Base-by-base conservation (phyloP, 1,140 invertebrate genomes). In the Pygmarrhopalites habei region DNA sequence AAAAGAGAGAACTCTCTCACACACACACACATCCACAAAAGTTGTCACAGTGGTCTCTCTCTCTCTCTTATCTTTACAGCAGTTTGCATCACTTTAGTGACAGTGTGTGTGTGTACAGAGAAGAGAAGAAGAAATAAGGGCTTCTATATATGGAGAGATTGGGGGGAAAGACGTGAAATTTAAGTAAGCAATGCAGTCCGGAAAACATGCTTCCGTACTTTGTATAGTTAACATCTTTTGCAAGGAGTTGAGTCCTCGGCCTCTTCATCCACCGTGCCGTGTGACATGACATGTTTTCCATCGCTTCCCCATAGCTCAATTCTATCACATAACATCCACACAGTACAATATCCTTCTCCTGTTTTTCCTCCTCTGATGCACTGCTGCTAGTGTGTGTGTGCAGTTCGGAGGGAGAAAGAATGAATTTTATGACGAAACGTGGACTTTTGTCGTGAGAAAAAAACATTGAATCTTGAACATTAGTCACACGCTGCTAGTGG, bases 151-250 rank as follows among this genome's bases (percentile, higher is more conserved):
- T n/a, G n/a, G n/a, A n/a, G n/a, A n/a, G n/a, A n/a, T n/a, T n/a
- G n/a, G n/a, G n/a, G n/a, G n/a, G n/a, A n/a, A n/a, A n/a, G n/a
- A n/a, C n/a, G n/a, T n/a, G n/a, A n/a, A n/a, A n/a, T n/a, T n/a
- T n/a, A n/a, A n/a, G n/a, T n/a, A n/a, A n/a, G n/a, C n/a, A n/a
- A n/a, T n/a, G n/a, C n/a, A n/a, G n/a, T n/a, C n/a, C n/a, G n/a
- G 44, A 46, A 46, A 46, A 46, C 44, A 46, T 46, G 44, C n/a
- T 46, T 46, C 44, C 44, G 44, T 46, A 46, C 44, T 46, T 46
- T 46, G 44, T 21, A n/a, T n/a, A 46, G 15, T 46, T 46, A 46
- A 46, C 44, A n/a, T 46, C 5, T 3, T 46, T 46, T 5, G 15
- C 7, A 3, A 5, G 15, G 4, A 46, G 15, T n/a, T 5, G 15